Base-by-base conservation (phyloP, 2,113 vertebrate genomes). In the Pelecanoides urinatrix region DNA sequence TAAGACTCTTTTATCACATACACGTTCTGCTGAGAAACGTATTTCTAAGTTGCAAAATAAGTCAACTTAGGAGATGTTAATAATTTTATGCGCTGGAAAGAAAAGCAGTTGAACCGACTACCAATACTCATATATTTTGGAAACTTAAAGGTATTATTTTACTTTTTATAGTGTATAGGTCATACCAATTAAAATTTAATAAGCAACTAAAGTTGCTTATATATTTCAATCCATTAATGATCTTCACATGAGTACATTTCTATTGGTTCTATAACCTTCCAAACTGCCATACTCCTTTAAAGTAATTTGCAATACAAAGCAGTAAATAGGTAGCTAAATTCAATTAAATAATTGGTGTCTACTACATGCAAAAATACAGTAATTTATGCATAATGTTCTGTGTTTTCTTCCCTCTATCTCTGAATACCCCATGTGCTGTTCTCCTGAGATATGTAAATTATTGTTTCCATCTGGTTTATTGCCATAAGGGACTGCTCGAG, bases 401-500 rank as follows among this genome's bases (percentile, higher is more conserved):
- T 58, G 34, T 59, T 65, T 56, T 90, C 79, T 45, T 40, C 10
- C 9, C 10, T 71, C 29, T 72, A 1, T 58, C 32, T 84, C 53
- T 52, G 34, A 72, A 70, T 16, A 91, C 4, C 17, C 12, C 65
- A 9, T 15, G 13, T 53, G 34, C 16, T 86, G 47, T 44, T 81
- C 86, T 95, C 63, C 74, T 65, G 78, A 97, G 86, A 93, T 76
- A 91, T 42, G 50, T 61, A 95, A 96, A 97, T 97, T 94, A 92
- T 86, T 86, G 55, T 88, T 96, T 97, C 88, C 94, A 94, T 93
- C 80, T 96, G 77, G 29, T 92, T 96, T 96, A 83, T 61, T 97
- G 47, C 61, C 26, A 6, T 63, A 58, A 52, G 36, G 18, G 17
- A 65, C 19, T 94, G 50, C 55, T 85, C 88, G 32, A 91, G 27